These are phyloP conservation scores for Zaprionus lineosus DNA, from an alignment of 2,888 invertebrate genomes.

Conservation along the genomic window DNA sequence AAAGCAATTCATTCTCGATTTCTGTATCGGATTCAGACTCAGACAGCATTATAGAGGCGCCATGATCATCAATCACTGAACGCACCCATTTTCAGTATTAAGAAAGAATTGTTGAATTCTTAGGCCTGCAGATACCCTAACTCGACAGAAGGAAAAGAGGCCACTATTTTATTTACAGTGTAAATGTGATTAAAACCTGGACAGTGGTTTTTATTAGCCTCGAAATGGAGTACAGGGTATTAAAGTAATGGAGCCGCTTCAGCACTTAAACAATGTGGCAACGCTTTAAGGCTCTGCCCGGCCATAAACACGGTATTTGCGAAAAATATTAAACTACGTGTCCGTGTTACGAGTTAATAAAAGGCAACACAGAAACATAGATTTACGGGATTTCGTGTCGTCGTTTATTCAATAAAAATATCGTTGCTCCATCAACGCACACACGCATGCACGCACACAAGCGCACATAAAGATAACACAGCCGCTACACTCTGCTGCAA, in stretches of 20 bases:
- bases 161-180: no score
- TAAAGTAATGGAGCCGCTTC: neutral
- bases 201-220: no score
- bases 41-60: constrained; percentile 50
- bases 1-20: constrained; percentile 39
- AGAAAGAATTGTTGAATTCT: neutral
- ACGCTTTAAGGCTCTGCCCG: constrained; percentile 35
- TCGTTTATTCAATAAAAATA: constrained; percentile 68
- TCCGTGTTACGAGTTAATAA: constrained; percentile 47
- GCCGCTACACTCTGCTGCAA: constrained; percentile 55
- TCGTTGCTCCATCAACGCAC: constrained; percentile 51
- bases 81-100: constrained; percentile 38
- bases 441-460: no score
- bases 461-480: constrained; percentile 1
- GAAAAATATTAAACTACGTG: constrained; percentile 55
- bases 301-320: constrained; percentile 45
- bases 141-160: no score
- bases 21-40: constrained; percentile 23
- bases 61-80: constrained; percentile 54
- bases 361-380: constrained; percentile 28
- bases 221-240: neutral
- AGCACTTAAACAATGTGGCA: constrained; percentile 49
- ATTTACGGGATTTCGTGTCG: constrained; percentile 58
- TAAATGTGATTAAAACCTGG: no score
- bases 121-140: constrained; percentile 15